Conservation (phyloP, 2,888 invertebrate species). For the Elegia similella region DNA sequence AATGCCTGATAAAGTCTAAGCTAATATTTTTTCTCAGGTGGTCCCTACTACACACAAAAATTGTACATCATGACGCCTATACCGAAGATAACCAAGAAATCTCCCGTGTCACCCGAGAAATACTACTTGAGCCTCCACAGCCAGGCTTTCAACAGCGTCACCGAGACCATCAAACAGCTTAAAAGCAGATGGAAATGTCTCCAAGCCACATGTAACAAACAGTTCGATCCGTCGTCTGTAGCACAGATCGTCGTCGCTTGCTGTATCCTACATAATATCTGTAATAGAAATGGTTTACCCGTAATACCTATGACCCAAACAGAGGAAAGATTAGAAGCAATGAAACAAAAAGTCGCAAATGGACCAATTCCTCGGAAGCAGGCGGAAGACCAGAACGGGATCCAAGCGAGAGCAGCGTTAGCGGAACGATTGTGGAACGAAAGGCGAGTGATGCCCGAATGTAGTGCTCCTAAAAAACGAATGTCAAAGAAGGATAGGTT, state of each 20-base stretch:
- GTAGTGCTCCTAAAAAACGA: constrained; percentile 52
- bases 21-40: constrained; percentile 45
- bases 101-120: constrained; percentile 67
- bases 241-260: constrained; percentile 63
- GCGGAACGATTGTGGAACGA: constrained; percentile 64
- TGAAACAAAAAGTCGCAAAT: constrained; percentile 74
- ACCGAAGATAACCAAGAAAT: constrained; percentile 68
- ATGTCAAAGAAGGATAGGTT: constrained; percentile 57
- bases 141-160: constrained; percentile 47
- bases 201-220: constrained; percentile 67
- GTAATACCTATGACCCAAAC: constrained; percentile 58
- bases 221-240: constrained; percentile 61
- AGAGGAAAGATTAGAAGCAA: constrained; percentile 62
- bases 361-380: constrained; percentile 59
- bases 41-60: constrained; percentile 63
- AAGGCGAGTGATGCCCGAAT: constrained; percentile 50
- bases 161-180: constrained; percentile 66
- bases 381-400: constrained; percentile 48
- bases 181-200: constrained; percentile 71
- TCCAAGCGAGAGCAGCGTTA: constrained; percentile 45
- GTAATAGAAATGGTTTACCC: constrained; percentile 49
- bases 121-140: constrained; percentile 62
- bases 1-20: neutral
- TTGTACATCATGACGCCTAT: constrained; percentile 68
- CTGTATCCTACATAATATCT: constrained; percentile 65